Base-by-base conservation (phyloP, 2,113 vertebrate species). In the Dipodomys ordii region DNA sequence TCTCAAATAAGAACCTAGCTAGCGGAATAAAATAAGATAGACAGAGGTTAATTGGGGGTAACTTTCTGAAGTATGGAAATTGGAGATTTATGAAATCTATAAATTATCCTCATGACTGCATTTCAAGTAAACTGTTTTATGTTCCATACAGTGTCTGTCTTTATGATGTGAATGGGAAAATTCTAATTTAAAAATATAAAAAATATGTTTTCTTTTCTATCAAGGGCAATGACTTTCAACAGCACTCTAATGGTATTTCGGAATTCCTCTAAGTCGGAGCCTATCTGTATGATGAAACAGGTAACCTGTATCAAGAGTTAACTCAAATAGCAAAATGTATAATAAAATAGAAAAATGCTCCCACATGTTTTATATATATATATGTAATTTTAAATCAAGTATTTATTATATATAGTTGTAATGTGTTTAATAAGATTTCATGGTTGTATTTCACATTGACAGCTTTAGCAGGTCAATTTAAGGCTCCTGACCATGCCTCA, bases 191-290 rank as follows among this genome's bases (percentile, higher is more conserved):
- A 60, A 84, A 23, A 60, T 68, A 57, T 28, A n/a, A 65, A 44
- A 57, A 15, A 57, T 57, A 13, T 15, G 15, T 13, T 57, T 84
- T 65, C 74, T 60, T 91, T 79, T 67, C 19, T 68, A 91, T 10
- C 28, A 91, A 90, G 64, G 22, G 7, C 19, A 81, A 84, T 60
- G 32, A 25, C 73, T 88, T 81, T 78, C 53, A 77, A 93, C 19
- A 76, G n/a, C 85, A 83, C 62, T 90, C 44, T 62, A 82, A 92
- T 4, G 64, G 64, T 73, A 91, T 46, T 80, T 87, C 44, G 83
- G 53, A 28, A 74, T 77, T 65, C 13, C 80, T 6, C 32, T 13
- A 85, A 69, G 39, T 87, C 49, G 79, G 27, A 92, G 25, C 30
- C 83, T 76, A 53, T 19, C 18, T 95, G 7, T 85, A 49, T 86